phyloP scores from a whole-genome alignment of 2,888 invertebrate species.

The Aelia acuminata region DNA sequence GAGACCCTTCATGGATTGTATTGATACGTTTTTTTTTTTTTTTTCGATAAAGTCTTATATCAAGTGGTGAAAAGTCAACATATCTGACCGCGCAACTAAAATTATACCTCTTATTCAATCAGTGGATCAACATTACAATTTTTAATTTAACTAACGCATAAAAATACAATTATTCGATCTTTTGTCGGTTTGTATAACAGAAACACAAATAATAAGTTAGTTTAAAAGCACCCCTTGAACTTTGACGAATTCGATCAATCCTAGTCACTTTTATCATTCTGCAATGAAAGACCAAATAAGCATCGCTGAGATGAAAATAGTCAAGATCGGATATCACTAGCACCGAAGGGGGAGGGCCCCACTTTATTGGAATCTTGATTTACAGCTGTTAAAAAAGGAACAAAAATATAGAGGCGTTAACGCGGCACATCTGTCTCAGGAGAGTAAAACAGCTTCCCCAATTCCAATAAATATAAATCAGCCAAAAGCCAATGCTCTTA shows the following conservation, averaged over 20 bases:
- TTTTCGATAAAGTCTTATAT: no score
- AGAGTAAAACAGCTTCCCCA: neutral
- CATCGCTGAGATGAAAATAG: neutral
- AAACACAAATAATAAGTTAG: neutral
- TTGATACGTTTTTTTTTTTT: no score
- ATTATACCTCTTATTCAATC: no score
- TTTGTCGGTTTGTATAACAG: no score
- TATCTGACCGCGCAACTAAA: no score
- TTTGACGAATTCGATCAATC: neutral
- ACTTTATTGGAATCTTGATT: slow-evolving; percentile 13
- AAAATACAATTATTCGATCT: no score
- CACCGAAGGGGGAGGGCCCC: neutral
- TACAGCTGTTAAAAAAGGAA: slow-evolving; percentile 31
- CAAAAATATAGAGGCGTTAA: slow-evolving; percentile 14
- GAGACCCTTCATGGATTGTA: no score
- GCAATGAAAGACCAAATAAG: slow-evolving; percentile 30
- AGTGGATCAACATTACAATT: no score
- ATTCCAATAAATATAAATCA: slow-evolving; percentile 14
- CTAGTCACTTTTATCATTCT: neutral
- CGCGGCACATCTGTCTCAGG: neutral
- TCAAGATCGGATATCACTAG: neutral
- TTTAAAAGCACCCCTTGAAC: neutral
- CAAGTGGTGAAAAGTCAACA: no score
- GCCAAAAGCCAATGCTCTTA: neutral
- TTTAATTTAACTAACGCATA: no score